Conservation (phyloP, 2,113 vertebrate genomes). For the Circaetus cinerascens region DNA sequence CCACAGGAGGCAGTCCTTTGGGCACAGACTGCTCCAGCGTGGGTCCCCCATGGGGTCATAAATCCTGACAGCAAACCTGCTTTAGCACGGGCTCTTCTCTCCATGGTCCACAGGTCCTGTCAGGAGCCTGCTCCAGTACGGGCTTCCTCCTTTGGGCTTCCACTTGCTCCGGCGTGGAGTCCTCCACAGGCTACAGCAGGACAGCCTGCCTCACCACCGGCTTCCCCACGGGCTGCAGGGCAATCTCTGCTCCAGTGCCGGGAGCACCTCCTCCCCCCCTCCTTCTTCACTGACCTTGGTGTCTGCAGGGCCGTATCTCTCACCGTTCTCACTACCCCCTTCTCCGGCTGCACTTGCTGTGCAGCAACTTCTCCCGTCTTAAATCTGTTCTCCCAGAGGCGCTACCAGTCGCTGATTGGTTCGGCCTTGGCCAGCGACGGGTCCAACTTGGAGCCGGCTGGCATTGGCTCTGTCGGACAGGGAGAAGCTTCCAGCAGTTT, state of each 20-base stretch:
- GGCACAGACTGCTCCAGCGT: not conserved
- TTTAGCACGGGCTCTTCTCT: accelerated
- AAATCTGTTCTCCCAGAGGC: not conserved
- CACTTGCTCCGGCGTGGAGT: not conserved
- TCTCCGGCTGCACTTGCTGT: not conserved
- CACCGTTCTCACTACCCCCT: not conserved
- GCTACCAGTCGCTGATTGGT: not conserved
- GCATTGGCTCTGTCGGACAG: not conserved
- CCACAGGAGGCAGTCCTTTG: not conserved
- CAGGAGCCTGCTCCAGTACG: not conserved
- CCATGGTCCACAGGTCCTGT: not conserved
- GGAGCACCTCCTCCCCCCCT: not conserved
- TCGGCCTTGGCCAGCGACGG: accelerated
- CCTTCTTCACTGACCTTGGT: not conserved
- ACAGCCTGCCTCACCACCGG: not conserved
- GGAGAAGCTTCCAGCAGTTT: not conserved
- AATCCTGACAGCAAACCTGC: not conserved
- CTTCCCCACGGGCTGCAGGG: not conserved
- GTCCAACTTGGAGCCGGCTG: accelerated
- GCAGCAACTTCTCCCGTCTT: not conserved
- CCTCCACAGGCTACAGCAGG: accelerated
- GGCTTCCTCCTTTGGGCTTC: not conserved
- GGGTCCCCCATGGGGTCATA: not conserved
- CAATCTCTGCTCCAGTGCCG: not conserved
- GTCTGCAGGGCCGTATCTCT: not conserved